phyloP scores from a whole-genome alignment of 2,797 vertebrate species.

The Hoplostethus atlanticus region DNA sequence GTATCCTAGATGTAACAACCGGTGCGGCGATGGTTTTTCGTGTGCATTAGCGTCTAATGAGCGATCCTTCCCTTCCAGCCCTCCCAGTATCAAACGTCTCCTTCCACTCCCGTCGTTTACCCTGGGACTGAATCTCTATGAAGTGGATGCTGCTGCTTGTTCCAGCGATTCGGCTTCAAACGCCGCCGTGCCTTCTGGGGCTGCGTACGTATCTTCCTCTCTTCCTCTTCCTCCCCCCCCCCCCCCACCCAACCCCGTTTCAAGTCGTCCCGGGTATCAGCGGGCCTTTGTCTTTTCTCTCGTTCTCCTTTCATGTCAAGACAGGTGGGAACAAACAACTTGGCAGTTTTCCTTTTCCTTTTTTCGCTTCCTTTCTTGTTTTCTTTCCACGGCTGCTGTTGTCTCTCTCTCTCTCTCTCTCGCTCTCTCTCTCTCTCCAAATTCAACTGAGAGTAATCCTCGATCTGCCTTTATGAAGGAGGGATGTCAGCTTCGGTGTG shows the following conservation, averaged over 20 bases:
- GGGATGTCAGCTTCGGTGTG: slow-evolving; percentile 55
- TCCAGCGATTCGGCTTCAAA: slow-evolving; percentile 79
- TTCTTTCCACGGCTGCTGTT: slow-evolving; percentile 50
- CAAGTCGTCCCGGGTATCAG: slow-evolving; percentile 77
- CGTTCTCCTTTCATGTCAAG: slow-evolving; percentile 75
- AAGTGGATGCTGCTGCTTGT: slow-evolving; percentile 76
- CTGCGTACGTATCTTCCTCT: slow-evolving; percentile 68
- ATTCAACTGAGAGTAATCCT: slow-evolving; percentile 71
- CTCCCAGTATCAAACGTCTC: slow-evolving; percentile 80
- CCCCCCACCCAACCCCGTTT: slow-evolving; percentile 63
- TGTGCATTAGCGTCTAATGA: slow-evolving; percentile 81
- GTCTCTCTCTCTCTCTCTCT: slow-evolving; percentile 36
- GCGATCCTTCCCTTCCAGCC: slow-evolving; percentile 73
- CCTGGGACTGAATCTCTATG: slow-evolving; percentile 77
- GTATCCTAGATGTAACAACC: slow-evolving; percentile 58
- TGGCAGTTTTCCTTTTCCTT: slow-evolving; percentile 73
- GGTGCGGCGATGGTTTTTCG: slow-evolving; percentile 39
- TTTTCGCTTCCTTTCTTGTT: slow-evolving; percentile 59
- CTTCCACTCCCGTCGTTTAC: slow-evolving; percentile 80
- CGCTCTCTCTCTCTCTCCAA: slow-evolving; percentile 52
- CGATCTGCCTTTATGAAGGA: slow-evolving; percentile 74
- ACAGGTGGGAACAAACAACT: slow-evolving; percentile 82
- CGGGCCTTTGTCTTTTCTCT: slow-evolving; percentile 72
- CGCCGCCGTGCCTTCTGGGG: slow-evolving; percentile 78
- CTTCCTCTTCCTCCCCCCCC: slow-evolving; percentile 74